A percentile compares a stretch with the other conserved stretches of the same genome.
These are phyloP conservation scores for Bombus waltoni DNA, from an alignment of 1,140 invertebrate genomes.

Conservation along the genomic window DNA sequence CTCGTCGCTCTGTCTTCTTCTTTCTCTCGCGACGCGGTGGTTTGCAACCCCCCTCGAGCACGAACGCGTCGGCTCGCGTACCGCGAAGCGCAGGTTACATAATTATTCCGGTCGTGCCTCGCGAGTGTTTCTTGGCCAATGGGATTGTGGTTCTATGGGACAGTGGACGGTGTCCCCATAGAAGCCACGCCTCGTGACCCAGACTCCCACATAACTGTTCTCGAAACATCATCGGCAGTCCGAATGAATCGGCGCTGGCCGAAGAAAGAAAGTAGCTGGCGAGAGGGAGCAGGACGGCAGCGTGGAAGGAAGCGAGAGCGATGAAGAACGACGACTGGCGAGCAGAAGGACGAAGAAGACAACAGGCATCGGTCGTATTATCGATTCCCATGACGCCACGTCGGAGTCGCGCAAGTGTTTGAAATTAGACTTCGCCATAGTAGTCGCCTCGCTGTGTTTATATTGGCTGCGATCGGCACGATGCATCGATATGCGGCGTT, in stretches of 20 bases:
- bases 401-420: conserved; percentile 47
- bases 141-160: conserved; percentile 82
- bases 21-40: no score
- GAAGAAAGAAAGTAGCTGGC: conserved; percentile 67
- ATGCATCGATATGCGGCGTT: neutral
- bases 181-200: conserved; percentile 83
- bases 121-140: conserved; percentile 82
- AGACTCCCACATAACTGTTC: conserved; percentile 83
- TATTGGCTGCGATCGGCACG: neutral
- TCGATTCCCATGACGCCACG: conserved; percentile 60
- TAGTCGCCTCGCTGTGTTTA: conserved; percentile 27
- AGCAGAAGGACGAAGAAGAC: conserved; percentile 41
- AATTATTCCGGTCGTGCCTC: conserved; percentile 80
- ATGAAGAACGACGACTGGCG: conserved; percentile 14
- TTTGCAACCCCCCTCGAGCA: conserved; percentile 54
- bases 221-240: conserved; percentile 76
- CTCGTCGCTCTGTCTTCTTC: neutral
- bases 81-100: conserved; percentile 74
- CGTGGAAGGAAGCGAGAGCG: conserved; percentile 17
- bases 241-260: conserved; percentile 69
- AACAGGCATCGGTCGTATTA: conserved; percentile 30
- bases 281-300: conserved; percentile 38
- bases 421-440: conserved; percentile 53
- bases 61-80: conserved; percentile 53
- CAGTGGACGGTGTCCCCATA: conserved; percentile 77